phyloP scores from a whole-genome alignment of 1,140 invertebrate genomes.

The Hetaerina americana region DNA sequence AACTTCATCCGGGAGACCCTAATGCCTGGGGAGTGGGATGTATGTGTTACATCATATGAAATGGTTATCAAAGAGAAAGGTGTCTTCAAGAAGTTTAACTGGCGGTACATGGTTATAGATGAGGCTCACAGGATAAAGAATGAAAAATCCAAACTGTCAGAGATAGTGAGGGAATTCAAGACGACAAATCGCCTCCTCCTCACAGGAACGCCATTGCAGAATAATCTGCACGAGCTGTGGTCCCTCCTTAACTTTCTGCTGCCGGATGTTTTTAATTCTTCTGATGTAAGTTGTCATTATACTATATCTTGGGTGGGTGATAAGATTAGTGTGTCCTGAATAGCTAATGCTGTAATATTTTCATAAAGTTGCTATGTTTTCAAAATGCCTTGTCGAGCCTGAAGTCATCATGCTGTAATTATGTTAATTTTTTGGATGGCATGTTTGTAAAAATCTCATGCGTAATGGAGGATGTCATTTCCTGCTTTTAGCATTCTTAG shows the following conservation, averaged over 20 bases:
- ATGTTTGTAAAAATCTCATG: too few species aligned
- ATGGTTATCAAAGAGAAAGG: conserved; percentile 96
- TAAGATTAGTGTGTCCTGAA: too few species aligned
- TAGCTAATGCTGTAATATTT: too few species aligned
- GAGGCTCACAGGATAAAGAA: conserved; percentile 99
- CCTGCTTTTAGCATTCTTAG: too few species aligned
- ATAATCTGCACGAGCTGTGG: conserved; percentile 98
- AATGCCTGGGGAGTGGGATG: conserved; percentile 97
- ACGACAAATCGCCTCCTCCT: conserved; percentile 91
- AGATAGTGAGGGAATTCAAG: conserved; percentile 94
- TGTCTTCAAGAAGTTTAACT: conserved; percentile 97
- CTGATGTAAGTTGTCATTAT: conserved; percentile 60
- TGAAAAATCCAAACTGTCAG: conserved; percentile 97
- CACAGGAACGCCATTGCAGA: conserved; percentile 89
- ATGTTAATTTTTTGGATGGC: too few species aligned
- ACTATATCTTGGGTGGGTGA: too few species aligned
- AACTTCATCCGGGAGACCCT: conserved; percentile 85
- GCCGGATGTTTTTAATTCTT: conserved; percentile 96
- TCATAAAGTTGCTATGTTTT: too few species aligned
- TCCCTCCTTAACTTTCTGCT: conserved; percentile 94
- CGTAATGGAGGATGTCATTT: too few species aligned
- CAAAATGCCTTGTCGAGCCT: too few species aligned
- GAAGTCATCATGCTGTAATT: too few species aligned
- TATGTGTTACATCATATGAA: conserved; percentile 97
- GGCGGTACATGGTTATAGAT: conserved; percentile 96